Conservation (phyloP, 2,797 vertebrate species). For the Poeciliopsis infans region DNA sequence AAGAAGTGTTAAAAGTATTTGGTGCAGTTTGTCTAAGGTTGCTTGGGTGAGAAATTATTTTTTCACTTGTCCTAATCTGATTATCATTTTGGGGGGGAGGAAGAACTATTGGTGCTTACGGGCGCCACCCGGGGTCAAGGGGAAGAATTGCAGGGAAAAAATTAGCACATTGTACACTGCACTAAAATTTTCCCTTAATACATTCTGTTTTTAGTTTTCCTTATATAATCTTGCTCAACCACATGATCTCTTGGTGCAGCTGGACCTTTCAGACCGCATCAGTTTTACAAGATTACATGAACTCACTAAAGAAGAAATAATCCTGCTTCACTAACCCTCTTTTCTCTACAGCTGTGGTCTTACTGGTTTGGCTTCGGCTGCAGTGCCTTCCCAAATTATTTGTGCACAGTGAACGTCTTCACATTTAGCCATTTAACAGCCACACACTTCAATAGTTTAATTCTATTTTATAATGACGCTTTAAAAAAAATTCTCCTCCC, state of each 20-base stretch:
- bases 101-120: conserved; percentile 25
- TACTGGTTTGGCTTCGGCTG: conserved; percentile 57
- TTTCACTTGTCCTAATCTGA: conserved; percentile 6
- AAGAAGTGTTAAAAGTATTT: conserved; percentile 14
- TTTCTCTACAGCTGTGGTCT: conserved; percentile 15
- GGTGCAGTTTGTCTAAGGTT: conserved; percentile 35
- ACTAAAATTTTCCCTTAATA: not conserved
- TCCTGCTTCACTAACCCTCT: conserved; percentile 22
- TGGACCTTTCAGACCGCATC: conserved; percentile 1
- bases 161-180: not conserved
- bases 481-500: not conserved
- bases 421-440: not conserved
- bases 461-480: not conserved
- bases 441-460: not conserved
- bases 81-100: not conserved
- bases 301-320: conserved; percentile 6
- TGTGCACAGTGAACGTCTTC: not conserved
- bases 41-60: conserved; percentile 32
- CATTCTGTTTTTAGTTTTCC: conserved; percentile 5
- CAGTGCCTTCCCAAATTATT: conserved; percentile 18
- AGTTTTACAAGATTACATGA: conserved; percentile 10
- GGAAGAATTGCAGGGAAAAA: conserved; percentile 30
- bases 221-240: not conserved
- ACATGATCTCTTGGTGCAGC: conserved; percentile 12
- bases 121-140: conserved; percentile 63